These are phyloP conservation scores for Mormyrus proboscirostris DNA, from an alignment of 2,797 vertebrate species.

Conservation along the genomic window DNA sequence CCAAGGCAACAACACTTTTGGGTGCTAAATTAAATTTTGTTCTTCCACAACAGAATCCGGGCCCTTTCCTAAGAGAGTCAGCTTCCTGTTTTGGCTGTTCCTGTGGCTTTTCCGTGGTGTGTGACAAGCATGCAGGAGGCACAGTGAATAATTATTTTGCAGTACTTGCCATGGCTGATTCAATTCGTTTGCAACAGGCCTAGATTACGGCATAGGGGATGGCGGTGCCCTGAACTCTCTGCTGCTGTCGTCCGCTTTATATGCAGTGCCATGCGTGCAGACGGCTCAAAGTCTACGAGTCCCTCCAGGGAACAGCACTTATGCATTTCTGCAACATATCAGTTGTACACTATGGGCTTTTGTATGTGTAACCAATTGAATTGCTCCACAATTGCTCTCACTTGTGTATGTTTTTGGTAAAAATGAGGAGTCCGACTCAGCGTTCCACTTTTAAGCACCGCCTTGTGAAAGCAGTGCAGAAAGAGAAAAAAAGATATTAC, in stretches of 20 bases:
- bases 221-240: not conserved
- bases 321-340: not conserved
- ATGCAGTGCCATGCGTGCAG: not conserved
- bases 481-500: not conserved
- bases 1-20: slow-evolving; percentile 84
- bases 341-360: not conserved
- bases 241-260: not conserved
- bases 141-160: slow-evolving; percentile 39
- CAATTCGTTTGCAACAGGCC: slow-evolving; percentile 26
- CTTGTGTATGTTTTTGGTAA: not conserved
- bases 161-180: not conserved
- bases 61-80: slow-evolving; percentile 46
- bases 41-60: slow-evolving; percentile 51
- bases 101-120: slow-evolving; percentile 31
- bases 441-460: not conserved
- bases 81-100: slow-evolving; percentile 37
- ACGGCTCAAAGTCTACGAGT: not conserved
- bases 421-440: not conserved
- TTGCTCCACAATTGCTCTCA: not conserved
- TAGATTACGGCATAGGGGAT: not conserved
- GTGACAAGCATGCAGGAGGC: slow-evolving; percentile 45
- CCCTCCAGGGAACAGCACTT: not conserved
- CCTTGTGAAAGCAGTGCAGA: not conserved
- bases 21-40: slow-evolving; percentile 56
- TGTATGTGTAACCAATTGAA: not conserved